These are phyloP conservation scores for Drosophila histrio DNA, from an alignment of 2,888 invertebrate species.

Conservation along the genomic window DNA sequence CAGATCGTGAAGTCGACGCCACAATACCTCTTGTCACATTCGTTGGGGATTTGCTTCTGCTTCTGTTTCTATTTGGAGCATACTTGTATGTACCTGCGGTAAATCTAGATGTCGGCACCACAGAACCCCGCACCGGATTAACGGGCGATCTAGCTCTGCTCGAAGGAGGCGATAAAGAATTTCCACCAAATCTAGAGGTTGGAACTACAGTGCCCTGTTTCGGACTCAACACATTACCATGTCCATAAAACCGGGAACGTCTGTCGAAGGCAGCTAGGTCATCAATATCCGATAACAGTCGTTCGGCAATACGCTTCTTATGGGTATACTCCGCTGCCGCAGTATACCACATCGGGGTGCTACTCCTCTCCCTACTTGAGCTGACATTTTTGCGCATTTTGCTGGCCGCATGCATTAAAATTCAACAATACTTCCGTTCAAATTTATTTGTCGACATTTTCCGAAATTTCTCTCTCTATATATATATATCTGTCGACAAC, in stretches of 20 bases:
- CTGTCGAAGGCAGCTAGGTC: not conserved
- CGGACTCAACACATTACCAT: not conserved
- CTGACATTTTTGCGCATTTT: conserved; percentile 40
- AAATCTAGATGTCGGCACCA: not conserved
- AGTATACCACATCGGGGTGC: conserved; percentile 42
- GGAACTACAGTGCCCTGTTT: not conserved
- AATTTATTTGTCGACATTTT: conserved; percentile 56
- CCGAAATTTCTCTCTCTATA: conserved; percentile 23
- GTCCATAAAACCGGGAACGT: not conserved
- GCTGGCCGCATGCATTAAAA: conserved; percentile 30
- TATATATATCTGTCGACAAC: not conserved
- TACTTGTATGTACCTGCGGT: not conserved
- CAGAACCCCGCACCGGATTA: not conserved
- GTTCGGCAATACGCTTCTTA: not conserved
- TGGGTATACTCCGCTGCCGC: not conserved
- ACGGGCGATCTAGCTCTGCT: not conserved
- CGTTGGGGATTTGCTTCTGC: not conserved
- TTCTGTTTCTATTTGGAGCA: not conserved
- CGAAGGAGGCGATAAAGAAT: too few relatives aligned
- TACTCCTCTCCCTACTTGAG: not conserved
- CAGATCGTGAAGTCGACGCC: not conserved
- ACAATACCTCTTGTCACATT: not conserved
- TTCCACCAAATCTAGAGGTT: not conserved
- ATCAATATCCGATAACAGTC: not conserved
- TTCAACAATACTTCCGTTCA: conserved; percentile 65